Percentiles rank a stretch among this genome's conserved stretches.
These are phyloP conservation scores for Calliscelio sp. DNA, from an alignment of 2,888 invertebrate species.

Conservation along the genomic window DNA sequence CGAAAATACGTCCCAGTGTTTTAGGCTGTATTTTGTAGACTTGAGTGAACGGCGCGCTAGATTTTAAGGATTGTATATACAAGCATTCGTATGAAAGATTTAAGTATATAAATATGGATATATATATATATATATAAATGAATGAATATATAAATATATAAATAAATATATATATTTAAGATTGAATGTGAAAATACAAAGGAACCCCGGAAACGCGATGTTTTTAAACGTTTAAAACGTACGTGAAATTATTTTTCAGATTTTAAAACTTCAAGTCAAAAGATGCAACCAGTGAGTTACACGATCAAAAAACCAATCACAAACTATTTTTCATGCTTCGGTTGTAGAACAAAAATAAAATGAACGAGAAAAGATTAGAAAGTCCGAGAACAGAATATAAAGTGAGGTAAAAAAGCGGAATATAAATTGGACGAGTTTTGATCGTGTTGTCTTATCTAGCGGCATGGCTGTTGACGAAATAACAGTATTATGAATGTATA, in stretches of 20 bases:
- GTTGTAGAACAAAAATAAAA: no score
- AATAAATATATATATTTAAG: slow-evolving; percentile 58
- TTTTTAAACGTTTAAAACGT: slow-evolving; percentile 58
- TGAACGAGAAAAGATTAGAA: slow-evolving; percentile 27
- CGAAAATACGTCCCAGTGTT: slow-evolving; percentile 70
- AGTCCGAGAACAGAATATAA: slow-evolving; percentile 34
- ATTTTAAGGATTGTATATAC: slow-evolving; percentile 69
- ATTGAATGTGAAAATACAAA: slow-evolving; percentile 60
- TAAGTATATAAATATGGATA: slow-evolving; percentile 52
- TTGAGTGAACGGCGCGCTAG: slow-evolving; percentile 56
- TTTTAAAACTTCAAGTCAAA: slow-evolving; percentile 64
- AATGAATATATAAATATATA: slow-evolving; percentile 31
- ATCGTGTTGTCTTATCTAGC: slow-evolving; percentile 75
- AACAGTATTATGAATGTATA: slow-evolving; percentile 86
- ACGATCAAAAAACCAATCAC: slow-evolving; percentile 48
- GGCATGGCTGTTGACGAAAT: slow-evolving; percentile 81
- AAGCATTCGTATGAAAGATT: slow-evolving; percentile 63
- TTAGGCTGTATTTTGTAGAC: slow-evolving; percentile 72
- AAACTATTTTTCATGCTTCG: slow-evolving; percentile 9
- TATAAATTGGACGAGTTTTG: slow-evolving; percentile 63
- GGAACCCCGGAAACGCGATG: slow-evolving; percentile 38
- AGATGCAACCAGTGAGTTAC: slow-evolving; percentile 53
- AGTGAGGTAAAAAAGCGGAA: slow-evolving; percentile 35
- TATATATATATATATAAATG: slow-evolving; percentile 39
- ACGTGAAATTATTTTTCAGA: slow-evolving; percentile 70